These are phyloP conservation scores for Mohoua ochrocephala DNA, from an alignment of 2,113 vertebrate species.

Conservation along the genomic window DNA sequence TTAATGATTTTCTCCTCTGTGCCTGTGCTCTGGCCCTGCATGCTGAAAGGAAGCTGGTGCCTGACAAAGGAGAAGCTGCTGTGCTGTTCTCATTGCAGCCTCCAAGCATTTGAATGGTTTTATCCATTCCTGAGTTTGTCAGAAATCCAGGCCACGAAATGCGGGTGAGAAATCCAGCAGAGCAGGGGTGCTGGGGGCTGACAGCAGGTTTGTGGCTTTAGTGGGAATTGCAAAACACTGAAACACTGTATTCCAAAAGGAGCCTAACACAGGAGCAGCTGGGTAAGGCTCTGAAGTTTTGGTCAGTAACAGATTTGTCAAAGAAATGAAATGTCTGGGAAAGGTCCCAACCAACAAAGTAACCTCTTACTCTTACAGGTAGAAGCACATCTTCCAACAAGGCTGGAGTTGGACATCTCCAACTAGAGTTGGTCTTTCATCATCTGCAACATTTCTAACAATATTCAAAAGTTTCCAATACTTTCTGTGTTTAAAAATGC, in stretches of 20 bases:
- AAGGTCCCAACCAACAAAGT: background rate
- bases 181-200: background rate
- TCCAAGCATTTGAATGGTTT: background rate
- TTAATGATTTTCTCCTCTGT: background rate
- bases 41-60: background rate
- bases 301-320: background rate
- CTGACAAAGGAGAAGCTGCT: background rate
- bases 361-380: background rate
- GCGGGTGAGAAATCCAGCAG: background rate
- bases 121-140: background rate
- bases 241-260: background rate
- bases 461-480: background rate
- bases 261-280: background rate
- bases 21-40: background rate
- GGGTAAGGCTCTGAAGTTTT: background rate
- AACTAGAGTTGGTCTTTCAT: background rate
- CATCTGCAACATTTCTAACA: background rate
- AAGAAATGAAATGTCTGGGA: background rate
- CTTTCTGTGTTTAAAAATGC: background rate
- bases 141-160: background rate
- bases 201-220: background rate
- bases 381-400: background rate
- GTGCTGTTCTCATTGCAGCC: background rate
- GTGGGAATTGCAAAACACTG: background rate
- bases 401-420: background rate